Conservation (phyloP, 2,888 invertebrate genomes). For the Macrosiphum euphorbiae region DNA sequence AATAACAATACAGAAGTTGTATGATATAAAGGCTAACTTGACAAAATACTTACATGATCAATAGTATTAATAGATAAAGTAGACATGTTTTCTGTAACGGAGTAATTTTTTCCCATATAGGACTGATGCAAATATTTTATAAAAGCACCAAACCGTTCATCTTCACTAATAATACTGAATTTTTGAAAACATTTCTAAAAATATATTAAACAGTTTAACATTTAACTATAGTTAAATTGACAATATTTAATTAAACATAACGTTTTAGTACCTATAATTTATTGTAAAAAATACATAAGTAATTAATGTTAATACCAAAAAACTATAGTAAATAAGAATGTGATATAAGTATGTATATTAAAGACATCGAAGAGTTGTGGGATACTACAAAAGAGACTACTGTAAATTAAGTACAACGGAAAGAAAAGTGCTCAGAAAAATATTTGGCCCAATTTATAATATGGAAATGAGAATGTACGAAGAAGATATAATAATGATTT, state of each 20-base stretch:
- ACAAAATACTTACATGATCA: conserved; percentile 73
- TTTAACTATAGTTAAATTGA: background rate
- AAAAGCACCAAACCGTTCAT: conserved; percentile 65
- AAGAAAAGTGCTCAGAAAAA: too few relatives aligned
- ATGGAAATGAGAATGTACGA: too few relatives aligned
- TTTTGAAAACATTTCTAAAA: conserved; percentile 65
- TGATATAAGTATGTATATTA: background rate
- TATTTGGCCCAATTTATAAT: too few relatives aligned
- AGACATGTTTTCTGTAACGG: conserved; percentile 66
- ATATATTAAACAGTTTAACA: background rate
- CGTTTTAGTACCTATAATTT: background rate
- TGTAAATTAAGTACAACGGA: too few relatives aligned
- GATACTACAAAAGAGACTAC: too few relatives aligned
- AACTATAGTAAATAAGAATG: background rate
- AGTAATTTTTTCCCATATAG: conserved; percentile 72
- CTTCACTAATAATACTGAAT: conserved; percentile 60
- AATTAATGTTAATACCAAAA: background rate
- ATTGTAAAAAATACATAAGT: background rate
- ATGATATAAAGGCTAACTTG: background rate
- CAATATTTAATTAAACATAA: background rate
- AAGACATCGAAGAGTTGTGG: too few relatives aligned
- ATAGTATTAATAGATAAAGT: conserved; percentile 73
- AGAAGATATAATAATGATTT: too few relatives aligned
- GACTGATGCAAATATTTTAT: conserved; percentile 66
- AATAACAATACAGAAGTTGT: conserved; percentile 33